A percentile compares a stretch with the other conserved stretches of the same genome.
These are phyloP conservation scores for Lycaena phlaeas DNA, from an alignment of 2,888 invertebrate species.

Conservation along the genomic window DNA sequence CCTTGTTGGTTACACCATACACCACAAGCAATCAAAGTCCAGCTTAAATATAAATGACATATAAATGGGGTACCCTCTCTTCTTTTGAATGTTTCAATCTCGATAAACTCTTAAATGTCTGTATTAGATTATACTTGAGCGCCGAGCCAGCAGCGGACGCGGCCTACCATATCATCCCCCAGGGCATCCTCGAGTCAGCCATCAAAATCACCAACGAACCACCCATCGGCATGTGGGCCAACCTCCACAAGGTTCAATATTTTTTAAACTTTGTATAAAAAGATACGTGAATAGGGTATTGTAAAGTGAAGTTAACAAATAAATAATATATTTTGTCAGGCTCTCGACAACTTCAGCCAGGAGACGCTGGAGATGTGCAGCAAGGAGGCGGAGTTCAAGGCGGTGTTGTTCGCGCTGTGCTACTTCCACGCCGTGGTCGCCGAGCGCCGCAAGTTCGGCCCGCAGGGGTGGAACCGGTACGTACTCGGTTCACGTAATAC, in stretches of 20 bases:
- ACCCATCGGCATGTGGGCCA: slow-evolving; percentile 95
- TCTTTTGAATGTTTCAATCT: too few species aligned
- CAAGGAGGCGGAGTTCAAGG: slow-evolving; percentile 94
- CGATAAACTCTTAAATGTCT: too few species aligned
- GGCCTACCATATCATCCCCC: slow-evolving; percentile 76
- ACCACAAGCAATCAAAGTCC: too few species aligned
- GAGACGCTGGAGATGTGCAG: slow-evolving; percentile 94
- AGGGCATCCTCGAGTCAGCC: slow-evolving; percentile 93
- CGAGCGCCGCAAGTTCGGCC: slow-evolving; percentile 93
- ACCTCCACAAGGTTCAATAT: slow-evolving; percentile 83
- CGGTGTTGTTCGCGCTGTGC: slow-evolving; percentile 89
- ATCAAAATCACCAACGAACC: slow-evolving; percentile 98
- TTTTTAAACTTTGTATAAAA: background rate
- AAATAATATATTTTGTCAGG: slow-evolving; percentile 54
- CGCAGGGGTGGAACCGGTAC: slow-evolving; percentile 91
- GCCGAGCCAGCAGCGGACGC: slow-evolving; percentile 88
- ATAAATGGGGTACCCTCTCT: too few species aligned
- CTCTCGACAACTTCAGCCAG: slow-evolving; percentile 92
- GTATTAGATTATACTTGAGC: slow-evolving; percentile 87
- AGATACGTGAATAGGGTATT: background rate
- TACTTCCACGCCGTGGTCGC: slow-evolving; percentile 97
- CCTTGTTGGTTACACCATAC: too few species aligned
- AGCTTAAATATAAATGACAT: too few species aligned
- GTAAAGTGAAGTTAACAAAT: too few species aligned
- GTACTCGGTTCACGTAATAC: background rate